phyloP scores from a whole-genome alignment of 1,140 invertebrate species.

The Nixonia krombeini region DNA sequence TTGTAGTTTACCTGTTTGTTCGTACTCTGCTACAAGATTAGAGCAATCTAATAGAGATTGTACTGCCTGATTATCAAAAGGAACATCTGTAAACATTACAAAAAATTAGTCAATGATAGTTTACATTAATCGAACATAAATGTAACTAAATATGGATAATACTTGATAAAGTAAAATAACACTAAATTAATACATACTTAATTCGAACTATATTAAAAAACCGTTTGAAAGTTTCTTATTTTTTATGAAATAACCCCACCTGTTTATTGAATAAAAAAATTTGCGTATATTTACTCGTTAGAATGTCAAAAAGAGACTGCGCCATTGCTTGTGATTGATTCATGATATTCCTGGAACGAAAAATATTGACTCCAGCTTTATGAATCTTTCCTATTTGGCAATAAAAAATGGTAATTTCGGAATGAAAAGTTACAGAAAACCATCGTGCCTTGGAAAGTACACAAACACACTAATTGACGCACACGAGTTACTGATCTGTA shows the following conservation, averaged over 20 bases:
- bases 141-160: background rate
- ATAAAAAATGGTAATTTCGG: constrained; percentile 26
- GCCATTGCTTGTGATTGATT: constrained; percentile 54
- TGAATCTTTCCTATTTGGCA: constrained; percentile 22
- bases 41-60: constrained; percentile 67
- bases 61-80: constrained; percentile 64
- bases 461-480: constrained; percentile 6
- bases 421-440: constrained; percentile 48
- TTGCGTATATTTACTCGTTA: constrained; percentile 57
- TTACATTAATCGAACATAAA: background rate
- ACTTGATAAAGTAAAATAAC: constrained; percentile 7
- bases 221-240: too few relatives aligned
- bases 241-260: constrained; percentile 33
- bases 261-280: constrained; percentile 24
- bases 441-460: constrained; percentile 11
- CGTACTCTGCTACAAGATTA: constrained; percentile 63
- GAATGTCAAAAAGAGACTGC: constrained; percentile 65
- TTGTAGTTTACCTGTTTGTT: constrained; percentile 65
- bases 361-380: constrained; percentile 20
- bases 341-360: constrained; percentile 34
- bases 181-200: too few relatives aligned
- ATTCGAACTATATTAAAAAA: too few relatives aligned
- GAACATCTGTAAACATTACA: constrained; percentile 55
- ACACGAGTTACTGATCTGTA: background rate
- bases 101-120: constrained; percentile 2